phyloP scores from a whole-genome alignment of 2,797 vertebrate species.

The Gallinago solitaria region DNA sequence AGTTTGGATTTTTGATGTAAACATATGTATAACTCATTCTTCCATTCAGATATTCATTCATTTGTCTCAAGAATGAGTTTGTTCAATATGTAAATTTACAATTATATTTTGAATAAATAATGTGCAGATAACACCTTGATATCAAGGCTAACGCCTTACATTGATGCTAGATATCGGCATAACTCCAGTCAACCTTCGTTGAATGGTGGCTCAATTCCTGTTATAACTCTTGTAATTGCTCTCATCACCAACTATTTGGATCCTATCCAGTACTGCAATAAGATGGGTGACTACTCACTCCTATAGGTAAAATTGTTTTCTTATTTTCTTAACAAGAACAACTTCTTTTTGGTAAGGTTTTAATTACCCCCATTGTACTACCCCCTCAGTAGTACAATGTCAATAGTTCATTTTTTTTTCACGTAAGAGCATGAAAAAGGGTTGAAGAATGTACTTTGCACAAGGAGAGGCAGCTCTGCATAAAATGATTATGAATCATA shows the following conservation, averaged over 20 bases:
- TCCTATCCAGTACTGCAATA: not conserved
- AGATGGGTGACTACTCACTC: not conserved
- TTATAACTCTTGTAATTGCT: not conserved
- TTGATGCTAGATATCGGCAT: fast-evolving
- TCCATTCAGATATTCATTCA: not conserved
- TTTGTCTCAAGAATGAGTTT: not conserved
- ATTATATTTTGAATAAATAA: not conserved
- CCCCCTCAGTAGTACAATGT: not conserved
- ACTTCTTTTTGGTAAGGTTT: not conserved
- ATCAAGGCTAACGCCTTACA: not conserved
- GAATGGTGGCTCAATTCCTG: not conserved
- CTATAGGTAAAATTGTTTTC: not conserved
- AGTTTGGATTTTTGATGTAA: not conserved
- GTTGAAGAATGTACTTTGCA: not conserved
- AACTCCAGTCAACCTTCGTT: not conserved
- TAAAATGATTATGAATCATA: not conserved
- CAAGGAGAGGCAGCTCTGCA: not conserved
- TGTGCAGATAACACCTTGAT: not conserved
- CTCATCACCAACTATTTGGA: not conserved
- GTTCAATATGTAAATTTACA: not conserved
- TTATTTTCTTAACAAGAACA: not conserved
- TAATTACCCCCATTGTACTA: not conserved
- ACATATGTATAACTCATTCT: not conserved
- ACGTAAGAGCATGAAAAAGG: not conserved
- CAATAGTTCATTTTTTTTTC: not conserved